Base-by-base conservation (phyloP, 2,113 vertebrate species). In the Nycticorax nycticorax region DNA sequence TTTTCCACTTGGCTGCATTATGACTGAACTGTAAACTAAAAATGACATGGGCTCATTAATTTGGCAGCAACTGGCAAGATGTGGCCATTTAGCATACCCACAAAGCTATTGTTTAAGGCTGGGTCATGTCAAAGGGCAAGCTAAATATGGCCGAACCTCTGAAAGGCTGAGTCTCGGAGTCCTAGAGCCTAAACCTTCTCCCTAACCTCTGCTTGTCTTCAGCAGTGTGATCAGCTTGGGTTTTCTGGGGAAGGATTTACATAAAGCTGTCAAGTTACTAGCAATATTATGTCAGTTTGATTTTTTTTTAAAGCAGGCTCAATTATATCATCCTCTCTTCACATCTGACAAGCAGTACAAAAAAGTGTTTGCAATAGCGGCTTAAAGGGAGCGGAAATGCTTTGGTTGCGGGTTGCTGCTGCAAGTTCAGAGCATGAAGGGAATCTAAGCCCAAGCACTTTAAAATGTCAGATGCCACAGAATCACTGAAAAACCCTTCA, bases 41-140 rank as follows among this genome's bases (percentile, higher is more conserved):
- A 97, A 98, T 98, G 98, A 99, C 98, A 98, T 98, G 98, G 98
- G 97, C 98, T 99, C 98, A 98, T 99, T 99, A 98, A 98, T 98
- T 98, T 98, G 98, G 98, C 98, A 98, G 98, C 95, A 97, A 97
- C 96, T 97, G 98, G 98, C 97, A 98, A 98, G 97, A 98, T 97
- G 96, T 98, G 98, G 98, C 96, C 98, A 97, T 92, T 98, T 98
- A 94, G 97, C 97, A 97, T 98, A 98, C 96, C 98, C 98, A 93
- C 97, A 98, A 98, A 97, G 96, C 98, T 97, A 98, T 98, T 98
- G 98, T 98, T 98, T 95, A 97, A 97, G 96, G 92, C 96, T 69
- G 97, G 98, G 98, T 98, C 98, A 97, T 98, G 98, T 98, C 98
- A 98, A 96, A 98, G 98, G 98, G 97, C 98, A 98, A 95, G 96